Conservation (phyloP, 2,113 vertebrate species). For the Scolopax mira region DNA sequence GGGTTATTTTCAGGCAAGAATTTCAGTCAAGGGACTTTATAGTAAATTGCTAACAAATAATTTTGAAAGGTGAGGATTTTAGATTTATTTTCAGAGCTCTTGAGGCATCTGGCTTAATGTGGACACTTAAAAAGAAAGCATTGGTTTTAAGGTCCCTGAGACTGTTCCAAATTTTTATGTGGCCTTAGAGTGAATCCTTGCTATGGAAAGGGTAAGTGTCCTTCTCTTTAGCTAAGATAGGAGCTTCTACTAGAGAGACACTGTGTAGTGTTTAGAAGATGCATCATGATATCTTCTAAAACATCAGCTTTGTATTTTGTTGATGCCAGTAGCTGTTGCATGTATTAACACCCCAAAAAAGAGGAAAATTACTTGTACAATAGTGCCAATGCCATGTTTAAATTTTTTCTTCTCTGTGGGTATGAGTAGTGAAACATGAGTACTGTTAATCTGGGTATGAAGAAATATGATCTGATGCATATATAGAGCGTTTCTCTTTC, state of each 20-base stretch:
- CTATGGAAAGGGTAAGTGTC: not conserved
- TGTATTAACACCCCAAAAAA: not conserved
- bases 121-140: not conserved
- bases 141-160: not conserved
- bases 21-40: not conserved
- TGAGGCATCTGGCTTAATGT: not conserved
- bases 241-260: not conserved
- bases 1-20: not conserved
- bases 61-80: not conserved
- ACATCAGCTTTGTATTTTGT: not conserved
- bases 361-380: not conserved
- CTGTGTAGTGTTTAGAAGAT: not conserved
- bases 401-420: not conserved
- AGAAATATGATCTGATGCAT: not conserved
- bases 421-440: not conserved
- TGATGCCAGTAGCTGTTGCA: not conserved
- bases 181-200: not conserved
- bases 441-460: not conserved
- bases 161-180: not conserved
- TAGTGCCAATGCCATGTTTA: not conserved
- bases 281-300: not conserved
- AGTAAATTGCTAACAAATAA: not conserved
- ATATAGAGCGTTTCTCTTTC: not conserved
- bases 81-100: not conserved
- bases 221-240: not conserved